These are phyloP conservation scores for Cephus nigrinus DNA, from an alignment of 2,888 invertebrate species.

Conservation along the genomic window DNA sequence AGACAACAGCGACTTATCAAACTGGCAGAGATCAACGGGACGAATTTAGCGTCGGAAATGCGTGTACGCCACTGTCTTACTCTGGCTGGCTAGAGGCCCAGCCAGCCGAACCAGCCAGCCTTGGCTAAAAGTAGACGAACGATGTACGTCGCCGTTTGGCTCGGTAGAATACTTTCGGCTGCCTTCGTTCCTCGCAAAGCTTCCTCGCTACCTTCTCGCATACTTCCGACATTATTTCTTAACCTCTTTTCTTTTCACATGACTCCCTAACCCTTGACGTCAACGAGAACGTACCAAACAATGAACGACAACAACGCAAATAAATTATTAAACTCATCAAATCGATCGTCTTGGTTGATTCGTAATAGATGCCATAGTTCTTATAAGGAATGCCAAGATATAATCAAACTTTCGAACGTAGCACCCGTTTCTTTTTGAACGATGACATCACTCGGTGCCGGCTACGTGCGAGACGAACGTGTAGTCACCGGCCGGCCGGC, in stretches of 20 bases:
- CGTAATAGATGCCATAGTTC: background rate
- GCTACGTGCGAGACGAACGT: background rate
- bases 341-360: background rate
- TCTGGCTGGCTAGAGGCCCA: constrained; percentile 55
- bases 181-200: background rate
- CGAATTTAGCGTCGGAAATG: constrained; percentile 63
- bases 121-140: constrained; percentile 63
- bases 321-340: background rate
- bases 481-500: constrained; percentile 8
- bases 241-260: background rate
- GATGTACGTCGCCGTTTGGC: constrained; percentile 16
- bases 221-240: background rate
- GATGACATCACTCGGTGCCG: constrained; percentile 2
- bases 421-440: background rate
- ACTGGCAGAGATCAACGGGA: constrained; percentile 27
- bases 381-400: background rate
- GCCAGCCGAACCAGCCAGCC: constrained; percentile 45
- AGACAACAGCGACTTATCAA: constrained; percentile 15
- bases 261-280: background rate
- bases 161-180: background rate
- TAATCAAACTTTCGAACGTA: background rate
- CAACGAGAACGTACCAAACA: background rate
- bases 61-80: constrained; percentile 49
- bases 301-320: background rate
- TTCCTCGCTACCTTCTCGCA: background rate